Base-by-base conservation (phyloP, 2,888 invertebrate genomes). In the Acholoe squamosa region DNA sequence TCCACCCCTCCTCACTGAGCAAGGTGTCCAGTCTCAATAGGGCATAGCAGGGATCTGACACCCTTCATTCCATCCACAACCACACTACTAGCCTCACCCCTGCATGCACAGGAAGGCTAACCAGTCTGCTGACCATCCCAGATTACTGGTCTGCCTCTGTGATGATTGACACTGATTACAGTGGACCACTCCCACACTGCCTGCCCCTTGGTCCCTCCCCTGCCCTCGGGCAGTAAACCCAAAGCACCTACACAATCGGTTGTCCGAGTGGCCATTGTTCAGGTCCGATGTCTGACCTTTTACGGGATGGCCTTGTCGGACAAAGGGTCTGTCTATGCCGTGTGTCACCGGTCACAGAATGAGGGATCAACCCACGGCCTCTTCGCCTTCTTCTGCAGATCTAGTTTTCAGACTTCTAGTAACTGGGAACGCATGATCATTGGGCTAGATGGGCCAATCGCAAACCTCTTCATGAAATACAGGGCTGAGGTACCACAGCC, bases 81-180 rank as follows among this genome's bases (percentile, higher is more conserved):
- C 80, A 80, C 80, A 14, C 80, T 43, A 33, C 80, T 5, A 22
- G 34, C 19, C 80, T 5, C 33, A 80, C 80, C 31, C 80, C 43
- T 43, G 3, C 43, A 43, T 43, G 43, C 43, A 43, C 5, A 43
- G 43, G 43, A 43, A 3, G 80, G 34, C 43, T 76, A 31, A 31
- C 76, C 76, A 16, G 22, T 80, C 34, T 28, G n/a, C 43, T 80
- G 80, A 19, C 76, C 76, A 16, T 5, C 28, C 76, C n/a, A 14
- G 28, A 76, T 22, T 80, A 80, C 80, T 33, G 33, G 14, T 34
- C 80, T 22, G 14, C 14, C 80, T 43, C 22, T n/a, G 3, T 28
- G 71, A 28, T 71, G 71, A 71, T 71, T 25, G 71, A 71, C 71
- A 71, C 28, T 71, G 71, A 71, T 71, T 71, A 71, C 71, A 71